Percentiles rank a stretch among this genome's conserved stretches.
Conservation (phyloP, 2,797 vertebrate species). For the Triplophysa yarkandensis region DNA sequence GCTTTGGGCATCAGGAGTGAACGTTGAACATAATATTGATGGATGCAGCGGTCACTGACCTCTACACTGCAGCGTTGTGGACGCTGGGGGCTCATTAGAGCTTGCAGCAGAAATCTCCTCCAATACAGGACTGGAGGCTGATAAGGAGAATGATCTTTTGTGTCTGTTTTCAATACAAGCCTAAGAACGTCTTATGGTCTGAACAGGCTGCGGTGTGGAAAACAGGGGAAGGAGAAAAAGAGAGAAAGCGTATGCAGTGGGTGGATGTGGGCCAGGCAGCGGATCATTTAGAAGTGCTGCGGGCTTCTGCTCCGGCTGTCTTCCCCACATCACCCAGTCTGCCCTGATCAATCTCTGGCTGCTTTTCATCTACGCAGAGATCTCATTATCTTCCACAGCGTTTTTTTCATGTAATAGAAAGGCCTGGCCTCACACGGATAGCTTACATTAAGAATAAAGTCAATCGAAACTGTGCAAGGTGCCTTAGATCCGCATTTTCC, state of each 20-base stretch:
- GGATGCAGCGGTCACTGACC: conserved; percentile 52
- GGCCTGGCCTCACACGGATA: conserved; percentile 30
- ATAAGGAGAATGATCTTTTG: conserved; percentile 33
- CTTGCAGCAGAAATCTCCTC: conserved; percentile 39
- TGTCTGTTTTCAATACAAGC: conserved; percentile 25
- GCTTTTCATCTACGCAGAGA: conserved; percentile 23
- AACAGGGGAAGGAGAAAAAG: conserved; percentile 19
- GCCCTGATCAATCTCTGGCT: conserved; percentile 40
- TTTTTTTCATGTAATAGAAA: conserved; percentile 48
- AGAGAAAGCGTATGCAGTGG: conserved; percentile 19
- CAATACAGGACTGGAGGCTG: conserved; percentile 19
- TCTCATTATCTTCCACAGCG: conserved; percentile 44
- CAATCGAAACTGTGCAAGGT: conserved; percentile 29
- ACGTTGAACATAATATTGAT: conserved; percentile 48
- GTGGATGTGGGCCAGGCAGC: conserved; percentile 31
- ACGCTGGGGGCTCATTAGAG: conserved; percentile 54
- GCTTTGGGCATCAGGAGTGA: conserved; percentile 35
- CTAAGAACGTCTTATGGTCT: conserved; percentile 19
- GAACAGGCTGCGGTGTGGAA: conserved; percentile 2
- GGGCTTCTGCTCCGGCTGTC: neutral
- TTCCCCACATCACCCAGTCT: conserved; percentile 9
- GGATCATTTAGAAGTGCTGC: conserved; percentile 14
- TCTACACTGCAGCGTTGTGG: conserved; percentile 51
- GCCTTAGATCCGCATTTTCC: neutral
- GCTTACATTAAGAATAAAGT: conserved; percentile 31